Base-by-base conservation (phyloP, 2,888 invertebrate genomes). In the Auanema sp. region DNA sequence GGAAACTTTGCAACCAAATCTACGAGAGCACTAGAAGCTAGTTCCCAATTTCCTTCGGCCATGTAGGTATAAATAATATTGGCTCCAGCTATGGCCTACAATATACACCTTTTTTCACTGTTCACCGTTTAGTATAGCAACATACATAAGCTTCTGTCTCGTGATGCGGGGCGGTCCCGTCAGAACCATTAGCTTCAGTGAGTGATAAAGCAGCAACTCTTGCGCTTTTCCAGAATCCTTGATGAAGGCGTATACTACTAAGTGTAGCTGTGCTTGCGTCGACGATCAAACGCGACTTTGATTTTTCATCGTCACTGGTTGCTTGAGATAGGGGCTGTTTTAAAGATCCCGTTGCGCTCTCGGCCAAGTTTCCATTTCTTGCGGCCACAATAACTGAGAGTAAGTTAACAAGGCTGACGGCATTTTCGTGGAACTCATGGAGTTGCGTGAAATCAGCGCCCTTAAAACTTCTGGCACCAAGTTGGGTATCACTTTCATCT, bases 101-200 rank as follows among this genome's bases (percentile, higher is more conserved):
- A 59, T 47, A 18, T 14, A 25, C 6, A 50, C 40, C n/a, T n/a
- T 18, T 47, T 5, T 47, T 47, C 4, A 47, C 47, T 16, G n/a
- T 16, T 47, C 4, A 5, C 5, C 10, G 3, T 47, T 18, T 47
- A 5, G 47, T 5, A 47, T 3, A 47, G 10, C 10, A 10, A 8
- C 10, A n/a, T 2, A 18, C 52, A 52, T 23, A 21, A 16, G 63
- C 54, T 25, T 72, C 70, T 12, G 66, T 72, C 49, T 69, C 72
- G 21, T 67, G 59, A 25, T 44, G 41, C 10, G 55, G 25, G 1
- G 59, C 60, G 1, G 44, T 40, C 5, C 59, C 64, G 47, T 64
- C 60, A 8, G 40, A 23, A n/a, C 12, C 18, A 23, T 64, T 64
- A 18, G 51, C n/a, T 41, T 41, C 21, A 14, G 55, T 16, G 16